phyloP scores from a whole-genome alignment of 2,797 vertebrate genomes.

The Cossypha dichroa region DNA sequence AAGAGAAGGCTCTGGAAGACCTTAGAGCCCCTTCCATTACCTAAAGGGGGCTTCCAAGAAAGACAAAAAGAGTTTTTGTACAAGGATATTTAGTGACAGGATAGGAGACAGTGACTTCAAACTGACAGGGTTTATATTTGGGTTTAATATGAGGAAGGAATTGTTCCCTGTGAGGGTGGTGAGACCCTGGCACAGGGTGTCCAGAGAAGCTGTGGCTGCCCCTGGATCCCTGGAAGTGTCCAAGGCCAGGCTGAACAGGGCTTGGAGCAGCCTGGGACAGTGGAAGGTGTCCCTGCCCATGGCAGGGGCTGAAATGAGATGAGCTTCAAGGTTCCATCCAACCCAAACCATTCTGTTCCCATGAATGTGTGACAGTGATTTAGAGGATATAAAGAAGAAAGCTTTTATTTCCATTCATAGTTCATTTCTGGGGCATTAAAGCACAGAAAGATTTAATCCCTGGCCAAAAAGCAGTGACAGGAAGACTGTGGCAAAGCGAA shows the following conservation, averaged over 20 bases:
- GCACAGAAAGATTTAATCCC: background rate
- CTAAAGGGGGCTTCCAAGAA: background rate
- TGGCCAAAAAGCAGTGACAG: background rate
- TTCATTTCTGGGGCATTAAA: background rate
- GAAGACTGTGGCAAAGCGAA: background rate
- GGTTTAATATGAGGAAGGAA: background rate
- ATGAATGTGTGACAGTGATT: background rate
- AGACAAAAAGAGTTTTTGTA: background rate
- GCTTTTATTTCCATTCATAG: background rate
- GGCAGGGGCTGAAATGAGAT: background rate
- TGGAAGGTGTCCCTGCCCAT: background rate
- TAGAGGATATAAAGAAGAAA: background rate
- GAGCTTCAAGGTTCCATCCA: background rate
- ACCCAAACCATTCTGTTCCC: background rate
- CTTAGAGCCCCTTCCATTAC: background rate
- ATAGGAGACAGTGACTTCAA: background rate
- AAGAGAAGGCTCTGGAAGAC: background rate
- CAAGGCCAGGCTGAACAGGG: rapidly evolving
- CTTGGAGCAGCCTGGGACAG: background rate
- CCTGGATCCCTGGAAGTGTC: background rate
- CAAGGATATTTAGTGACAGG: background rate
- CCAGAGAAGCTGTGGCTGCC: background rate
- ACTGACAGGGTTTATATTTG: background rate
- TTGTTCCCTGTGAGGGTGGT: background rate
- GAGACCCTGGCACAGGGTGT: background rate